Percentiles rank a stretch among this genome's conserved stretches.
Conservation (phyloP, 2,888 invertebrate species). For the Elaeidobius kamerunicus region DNA sequence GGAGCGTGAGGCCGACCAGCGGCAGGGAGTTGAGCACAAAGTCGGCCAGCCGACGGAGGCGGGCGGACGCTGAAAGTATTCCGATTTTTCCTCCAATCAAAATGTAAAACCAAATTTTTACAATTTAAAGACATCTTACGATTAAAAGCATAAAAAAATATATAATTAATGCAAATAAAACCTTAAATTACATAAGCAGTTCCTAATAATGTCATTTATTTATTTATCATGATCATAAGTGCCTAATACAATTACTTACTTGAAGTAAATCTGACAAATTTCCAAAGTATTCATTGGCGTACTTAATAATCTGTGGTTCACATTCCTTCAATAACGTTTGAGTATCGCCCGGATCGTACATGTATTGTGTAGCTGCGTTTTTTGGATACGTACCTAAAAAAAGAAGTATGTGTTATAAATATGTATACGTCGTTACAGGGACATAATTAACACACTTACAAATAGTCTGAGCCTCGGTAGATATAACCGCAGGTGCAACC, state of each 20-base stretch:
- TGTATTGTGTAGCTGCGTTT: conserved; percentile 68
- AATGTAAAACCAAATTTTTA: no score
- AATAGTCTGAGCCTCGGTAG: conserved; percentile 62
- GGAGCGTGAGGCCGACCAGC: no score
- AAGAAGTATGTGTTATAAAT: neutral
- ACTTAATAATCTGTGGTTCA: conserved; percentile 29
- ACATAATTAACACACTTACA: conserved; percentile 43
- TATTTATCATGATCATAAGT: neutral
- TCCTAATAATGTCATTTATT: neutral
- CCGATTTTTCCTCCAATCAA: no score
- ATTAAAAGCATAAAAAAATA: no score
- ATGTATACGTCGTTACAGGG: neutral
- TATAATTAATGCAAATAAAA: neutral
- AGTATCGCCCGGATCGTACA: conserved; percentile 47
- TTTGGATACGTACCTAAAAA: conserved; percentile 56
- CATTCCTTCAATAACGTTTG: conserved; percentile 25
- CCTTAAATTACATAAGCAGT: neutral
- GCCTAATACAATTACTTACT: conserved; percentile 22
- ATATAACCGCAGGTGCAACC: conserved; percentile 51
- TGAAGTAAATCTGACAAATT: conserved; percentile 38
- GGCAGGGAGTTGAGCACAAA: no score
- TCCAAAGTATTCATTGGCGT: conserved; percentile 31
- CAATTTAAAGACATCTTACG: no score
- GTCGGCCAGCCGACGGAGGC: no score
- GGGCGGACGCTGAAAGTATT: no score